Conservation (phyloP, 2,888 invertebrate genomes). For the Agrotis puta region DNA sequence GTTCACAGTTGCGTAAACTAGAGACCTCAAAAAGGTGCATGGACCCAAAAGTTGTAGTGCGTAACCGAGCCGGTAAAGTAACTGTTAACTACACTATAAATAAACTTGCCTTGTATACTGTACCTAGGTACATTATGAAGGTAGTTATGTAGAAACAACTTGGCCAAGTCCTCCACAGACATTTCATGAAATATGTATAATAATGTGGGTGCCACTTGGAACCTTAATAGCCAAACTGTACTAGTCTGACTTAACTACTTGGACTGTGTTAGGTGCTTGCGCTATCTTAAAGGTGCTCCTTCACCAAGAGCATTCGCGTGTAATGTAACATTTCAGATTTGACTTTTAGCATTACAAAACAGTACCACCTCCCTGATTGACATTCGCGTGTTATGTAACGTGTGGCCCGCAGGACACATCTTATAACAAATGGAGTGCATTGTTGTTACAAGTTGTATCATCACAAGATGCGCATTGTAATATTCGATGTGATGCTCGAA, state of each 20-base stretch:
- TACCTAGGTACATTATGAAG: slow-evolving; percentile 42
- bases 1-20: slow-evolving; percentile 64
- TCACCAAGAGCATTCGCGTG: too few relatives aligned
- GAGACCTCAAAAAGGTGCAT: slow-evolving; percentile 68
- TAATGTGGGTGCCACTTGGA: slow-evolving; percentile 47
- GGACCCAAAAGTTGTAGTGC: slow-evolving; percentile 70
- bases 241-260: slow-evolving; percentile 38
- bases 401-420: too few relatives aligned
- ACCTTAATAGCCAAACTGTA: slow-evolving; percentile 50
- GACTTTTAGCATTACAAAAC: too few relatives aligned
- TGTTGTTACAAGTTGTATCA: too few relatives aligned
- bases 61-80: slow-evolving; percentile 69
- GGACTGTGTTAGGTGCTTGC: slow-evolving; percentile 4
- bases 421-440: too few relatives aligned
- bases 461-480: too few relatives aligned
- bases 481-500: too few relatives aligned
- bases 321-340: too few relatives aligned
- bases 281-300: background rate
- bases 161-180: slow-evolving; percentile 40
- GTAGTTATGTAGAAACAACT: slow-evolving; percentile 40
- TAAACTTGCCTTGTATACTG: slow-evolving; percentile 51
- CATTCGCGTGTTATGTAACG: too few relatives aligned
- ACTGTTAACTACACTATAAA: slow-evolving; percentile 69
- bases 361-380: too few relatives aligned
- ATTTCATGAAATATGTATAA: slow-evolving; percentile 58